Base-by-base conservation (phyloP, 2,888 invertebrate genomes). In the Ceraclea dissimilis region DNA sequence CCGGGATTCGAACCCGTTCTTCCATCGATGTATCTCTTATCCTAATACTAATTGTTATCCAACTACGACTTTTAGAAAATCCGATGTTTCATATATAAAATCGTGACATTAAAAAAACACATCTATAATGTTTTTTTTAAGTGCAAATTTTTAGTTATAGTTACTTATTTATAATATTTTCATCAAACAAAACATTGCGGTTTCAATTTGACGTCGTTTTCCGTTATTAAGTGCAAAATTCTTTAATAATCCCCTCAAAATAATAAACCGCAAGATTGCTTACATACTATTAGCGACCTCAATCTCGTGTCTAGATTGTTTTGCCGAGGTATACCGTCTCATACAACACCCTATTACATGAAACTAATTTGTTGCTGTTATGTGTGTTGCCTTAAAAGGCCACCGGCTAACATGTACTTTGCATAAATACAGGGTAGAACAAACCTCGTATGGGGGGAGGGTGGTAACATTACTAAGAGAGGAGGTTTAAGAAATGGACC, bases 291-390 rank as follows among this genome's bases (percentile, higher is more conserved):
- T n/a, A 26, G 26, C 26, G 26, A 26, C 26, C 4, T n/a, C n/a
- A n/a, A n/a, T n/a, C n/a, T n/a, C 10, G 26, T 26, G 26, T 26
- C 4, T 6, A 10, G 26, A 26, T 26, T 26, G 26, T 26, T 26
- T 16, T 5, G 39, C 13, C 39, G 39, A n/a, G 39, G 20, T 19
- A 17, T 69, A 68, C 69, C 71, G 6, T 8, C 70, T 75, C 75
- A 76, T 75, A 44, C 26, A 20, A 10, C 16, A 39, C 39, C 39
- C 39, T 13, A 39, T 13, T n/a, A 39, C 39, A 39, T 39, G 39
- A 76, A 74, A 77, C 78, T 77, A 78, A 78, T 78, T 78, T 77
- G 76, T 73, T 78, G 76, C 78, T 77, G 39, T 16, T 39, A 39
- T 16, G 76, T 78, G 77, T 77, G 78, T n/a, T 77, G 78, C 78